Evolutionary conservation across 1,140 invertebrate species (phyloP), one percentile per base, ranked within the genome.

Genomic region (Aradophagus sp.): DNA sequence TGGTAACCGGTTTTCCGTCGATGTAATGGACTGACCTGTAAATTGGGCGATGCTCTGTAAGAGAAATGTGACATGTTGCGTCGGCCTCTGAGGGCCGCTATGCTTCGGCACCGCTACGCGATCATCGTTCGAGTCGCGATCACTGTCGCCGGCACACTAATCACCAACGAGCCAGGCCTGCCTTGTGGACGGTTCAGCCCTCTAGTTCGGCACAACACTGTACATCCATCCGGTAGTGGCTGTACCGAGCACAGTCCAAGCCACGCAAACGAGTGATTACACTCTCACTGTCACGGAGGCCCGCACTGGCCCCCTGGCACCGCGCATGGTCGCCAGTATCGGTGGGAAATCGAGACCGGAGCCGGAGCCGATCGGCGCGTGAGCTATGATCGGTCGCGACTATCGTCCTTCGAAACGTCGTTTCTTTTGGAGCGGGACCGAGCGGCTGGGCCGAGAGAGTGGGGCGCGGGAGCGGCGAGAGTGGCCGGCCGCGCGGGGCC

Each of bases 51-150:
- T 86, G 88, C 86, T 86, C 88, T 85, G 79, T 89, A 89, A 78
- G 88, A 89, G 87, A 89, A 89, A 87, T 89, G 89, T 87, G 89
- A 89, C 87, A 89, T 89, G 87, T 78, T 89, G 87, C 84, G 86
- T 86, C 87, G 86, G 85, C 87, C 87, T 85, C 82, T 81, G 74
- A 83, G 82, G 84, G 83, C 83, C 83, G 83, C 80, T 77, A 84
- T 81, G 66, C 42, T 77, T 76, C 76, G 72, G 72, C 78, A 73
- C 80, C 77, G 80, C 81, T 86, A 85, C 77, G 81, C 82, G 71
- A 84, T 78, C 83, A 85, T 86, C 73, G 72, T 85, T 80, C 61
- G 56, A 44, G 17, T 11, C 48, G 36, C 39, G 31, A 47, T 48
- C 47, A 69, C 61, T 65, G 29, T 58, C 16, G 8, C 20, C 23